Evolutionary conservation across 2,113 vertebrate genomes (phyloP), one percentile per base, ranked within the genome.

Genomic region (human): DNA sequence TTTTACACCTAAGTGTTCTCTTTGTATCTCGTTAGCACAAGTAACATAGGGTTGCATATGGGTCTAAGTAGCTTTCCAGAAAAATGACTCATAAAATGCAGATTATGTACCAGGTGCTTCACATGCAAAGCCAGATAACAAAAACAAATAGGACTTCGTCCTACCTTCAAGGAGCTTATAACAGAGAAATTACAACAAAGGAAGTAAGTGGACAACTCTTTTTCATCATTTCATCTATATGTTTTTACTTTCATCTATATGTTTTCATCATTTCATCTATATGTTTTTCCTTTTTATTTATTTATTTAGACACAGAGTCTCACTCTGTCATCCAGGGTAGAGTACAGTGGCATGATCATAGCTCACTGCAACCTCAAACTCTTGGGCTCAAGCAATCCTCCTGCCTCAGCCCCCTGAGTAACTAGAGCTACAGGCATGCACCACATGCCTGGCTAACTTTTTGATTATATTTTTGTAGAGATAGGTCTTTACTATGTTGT

Each of bases 1-100:
- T 83, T 64, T 64, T 32, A 38, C 64, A 73, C 16, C 8, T 30
- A 91, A 66, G 27, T n/a, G 17, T 23, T 84, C 20, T 52, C 50
- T 87, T 94, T 61, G 11, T 14, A 70, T 30, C 13, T 72, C 25
- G 11, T 8, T 78, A 59, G 4, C 40, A 57, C 11, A 45, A 7
- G 8, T 55, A 76, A n/a, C 27, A 20, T 4, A 48, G n/a, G 48
- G 32, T 38, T 70, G 18, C 32, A 12, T 68, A 73, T 12, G 12
- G 82, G 70, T 64, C 68, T 45, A 40, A 5, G 8, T 45, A 83
- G 32, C 50, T 84, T 84, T 66, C 10, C 35, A 70, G 43, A 90
- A 84, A 94, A 90, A 50, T 30, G 11, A 82, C 45, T 90, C 84
- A 94, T 50, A 68, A 96, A 93, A 89, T 87, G 43, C 38, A 57